A percentile compares a stretch with the other conserved stretches of the same genome.
Evolutionary conservation across 35 echinoderm and acorn worm species (phyloP).

Genomic region (Hemicentrotus pulcherrimus): DNA sequence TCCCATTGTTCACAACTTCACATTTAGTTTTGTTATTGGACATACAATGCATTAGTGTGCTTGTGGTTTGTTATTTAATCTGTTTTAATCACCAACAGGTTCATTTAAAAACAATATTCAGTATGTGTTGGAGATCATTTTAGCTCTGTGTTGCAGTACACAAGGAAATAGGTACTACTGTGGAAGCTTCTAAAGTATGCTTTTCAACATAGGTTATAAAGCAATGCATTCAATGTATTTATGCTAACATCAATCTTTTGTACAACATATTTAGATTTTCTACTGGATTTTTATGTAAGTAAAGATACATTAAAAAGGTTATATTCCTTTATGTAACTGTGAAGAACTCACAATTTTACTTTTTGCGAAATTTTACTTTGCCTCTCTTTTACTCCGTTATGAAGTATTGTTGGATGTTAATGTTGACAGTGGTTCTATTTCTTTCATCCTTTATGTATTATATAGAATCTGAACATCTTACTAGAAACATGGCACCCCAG

Average conservation of each 20-base stretch:
- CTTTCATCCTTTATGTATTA: not conserved
- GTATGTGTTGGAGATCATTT: not conserved
- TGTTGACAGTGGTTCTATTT: not conserved
- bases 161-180: not conserved
- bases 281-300: too few relatives aligned
- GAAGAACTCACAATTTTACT: too few relatives aligned
- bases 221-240: not conserved
- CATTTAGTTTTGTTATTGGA: slow-evolving; percentile 20
- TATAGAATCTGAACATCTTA: not conserved
- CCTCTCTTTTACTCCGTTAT: not conserved
- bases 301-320: too few relatives aligned
- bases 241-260: not conserved
- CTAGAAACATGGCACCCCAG: not conserved
- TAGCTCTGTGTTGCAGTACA: not conserved
- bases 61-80: not conserved
- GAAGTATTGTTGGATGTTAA: not conserved
- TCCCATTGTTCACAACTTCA: not conserved
- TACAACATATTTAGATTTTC: too few relatives aligned
- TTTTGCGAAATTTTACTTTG: not conserved
- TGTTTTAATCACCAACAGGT: not conserved
- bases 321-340: too few relatives aligned
- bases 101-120: too few relatives aligned
- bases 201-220: not conserved
- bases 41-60: not conserved
- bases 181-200: not conserved